Evolutionary conservation across 2,113 vertebrate genomes (phyloP), one percentile per base, ranked within the genome.

Genomic region (Pheucticus melanocephalus): DNA sequence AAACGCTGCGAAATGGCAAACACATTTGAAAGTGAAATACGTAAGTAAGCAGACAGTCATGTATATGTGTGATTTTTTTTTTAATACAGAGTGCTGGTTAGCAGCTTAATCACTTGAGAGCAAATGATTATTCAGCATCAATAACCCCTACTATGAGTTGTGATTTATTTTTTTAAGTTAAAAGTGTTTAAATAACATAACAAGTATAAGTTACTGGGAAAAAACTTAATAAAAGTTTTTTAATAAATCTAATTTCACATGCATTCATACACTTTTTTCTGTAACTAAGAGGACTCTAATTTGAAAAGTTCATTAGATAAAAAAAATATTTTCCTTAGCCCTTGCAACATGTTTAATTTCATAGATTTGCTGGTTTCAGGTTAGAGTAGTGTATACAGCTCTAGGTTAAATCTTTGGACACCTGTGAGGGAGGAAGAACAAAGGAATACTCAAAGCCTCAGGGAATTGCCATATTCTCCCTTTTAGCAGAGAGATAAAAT

Each of bases 111-210:
- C 33, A 90, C 27, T 47, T 50, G 31, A 85, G 9, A 85, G 4
- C 53, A 91, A 94, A 90, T 80, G 31, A 86, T 86, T 93, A 88
- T 90, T 91, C 54, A 92, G 63, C 66, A 79, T 45, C 71, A 93
- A 40, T 88, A 94, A 72, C 27, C 30, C n/a, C 24, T 82, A 72
- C 86, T 69, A 76, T 63, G 42, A 90, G 33, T 45, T 86, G 27
- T 47, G 48, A 80, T 7, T 25, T 57, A 10, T 39, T 20, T 61
- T 85, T 72, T 65, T 9, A 22, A 60, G 33, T 60, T 71, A n/a
- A 11, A 79, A 82, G 6, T 42, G 25, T 6, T 79, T 73, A 83
- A 92, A 57, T 77, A 60, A 54, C 19, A 73, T 24, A 20, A 37
- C 4, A 89, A 76, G 47, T 33, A 68, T 21, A 86, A 82, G 59